Conservation (phyloP, 2,797 vertebrate genomes). For the Pachyuromys duprasi region DNA sequence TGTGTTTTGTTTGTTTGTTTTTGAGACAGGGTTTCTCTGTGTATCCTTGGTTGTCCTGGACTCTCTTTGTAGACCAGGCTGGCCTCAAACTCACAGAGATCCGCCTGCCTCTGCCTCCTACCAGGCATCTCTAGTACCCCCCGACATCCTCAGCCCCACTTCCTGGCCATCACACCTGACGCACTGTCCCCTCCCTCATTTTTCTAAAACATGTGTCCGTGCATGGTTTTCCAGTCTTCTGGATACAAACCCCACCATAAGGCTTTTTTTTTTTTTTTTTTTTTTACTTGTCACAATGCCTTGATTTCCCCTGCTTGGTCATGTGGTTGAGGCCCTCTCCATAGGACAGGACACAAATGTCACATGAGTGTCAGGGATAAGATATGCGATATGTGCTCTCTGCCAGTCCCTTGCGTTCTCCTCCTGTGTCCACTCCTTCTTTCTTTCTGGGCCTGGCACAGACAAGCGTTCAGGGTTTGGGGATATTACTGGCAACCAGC, state of each 20-base stretch:
- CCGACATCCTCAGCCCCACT: background rate
- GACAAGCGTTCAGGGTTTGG: background rate
- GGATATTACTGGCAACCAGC: background rate
- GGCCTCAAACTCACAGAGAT: too few relatives aligned
- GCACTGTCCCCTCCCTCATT: background rate
- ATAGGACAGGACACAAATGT: too few relatives aligned
- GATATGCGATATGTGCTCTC: too few relatives aligned
- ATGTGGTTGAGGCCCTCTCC: background rate
- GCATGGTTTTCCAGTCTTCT: background rate
- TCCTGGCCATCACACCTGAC: background rate
- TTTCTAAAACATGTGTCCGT: too few relatives aligned
- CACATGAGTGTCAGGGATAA: too few relatives aligned
- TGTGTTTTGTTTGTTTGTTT: too few relatives aligned
- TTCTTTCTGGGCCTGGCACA: background rate
- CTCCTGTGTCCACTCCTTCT: too few relatives aligned
- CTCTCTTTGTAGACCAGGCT: too few relatives aligned
- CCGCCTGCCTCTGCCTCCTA: too few relatives aligned
- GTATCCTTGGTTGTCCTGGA: too few relatives aligned
- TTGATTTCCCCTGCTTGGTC: background rate
- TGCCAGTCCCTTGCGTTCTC: rapidly evolving
- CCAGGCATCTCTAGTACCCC: too few relatives aligned
- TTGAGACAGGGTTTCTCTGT: too few relatives aligned
- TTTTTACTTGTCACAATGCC: background rate
- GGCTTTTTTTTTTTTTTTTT: background rate
- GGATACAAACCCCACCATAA: background rate